Evolutionary conservation across 2,797 vertebrate species (phyloP).

Genomic region (Erethizon dorsatum): DNA sequence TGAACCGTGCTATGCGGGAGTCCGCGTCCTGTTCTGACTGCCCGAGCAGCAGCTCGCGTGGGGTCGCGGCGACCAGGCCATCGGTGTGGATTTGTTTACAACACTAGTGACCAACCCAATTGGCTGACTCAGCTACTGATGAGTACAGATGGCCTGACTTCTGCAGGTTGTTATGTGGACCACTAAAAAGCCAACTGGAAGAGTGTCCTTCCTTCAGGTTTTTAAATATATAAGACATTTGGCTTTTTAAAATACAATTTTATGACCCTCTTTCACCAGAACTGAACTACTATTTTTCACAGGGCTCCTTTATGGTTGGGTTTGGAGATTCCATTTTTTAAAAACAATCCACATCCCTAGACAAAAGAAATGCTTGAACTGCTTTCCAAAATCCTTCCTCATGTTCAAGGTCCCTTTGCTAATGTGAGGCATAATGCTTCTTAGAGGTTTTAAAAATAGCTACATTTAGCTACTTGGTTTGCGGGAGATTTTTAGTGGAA

Average conservation of each 20-base stretch:
- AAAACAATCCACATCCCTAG: neutral
- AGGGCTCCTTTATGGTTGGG: neutral
- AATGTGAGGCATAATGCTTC: neutral
- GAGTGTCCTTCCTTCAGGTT: conserved; percentile 1
- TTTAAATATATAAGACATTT: conserved; percentile 26
- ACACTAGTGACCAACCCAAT: neutral
- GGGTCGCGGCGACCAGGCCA: conserved; percentile 52
- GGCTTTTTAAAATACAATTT: neutral
- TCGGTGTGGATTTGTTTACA: conserved; percentile 42
- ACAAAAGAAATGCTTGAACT: conserved; percentile 45
- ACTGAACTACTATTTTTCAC: neutral
- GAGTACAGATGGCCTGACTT: conserved; percentile 4
- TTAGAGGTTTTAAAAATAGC: conserved; percentile 30
- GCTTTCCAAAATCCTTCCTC: conserved; percentile 19
- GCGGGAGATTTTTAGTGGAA: conserved; percentile 2
- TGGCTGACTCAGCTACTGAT: neutral
- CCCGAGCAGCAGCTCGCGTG: neutral
- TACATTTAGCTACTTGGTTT: conserved; percentile 39
- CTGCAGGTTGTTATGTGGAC: conserved; percentile 17
- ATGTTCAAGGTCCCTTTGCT: neutral
- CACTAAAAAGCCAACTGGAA: neutral
- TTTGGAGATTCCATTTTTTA: conserved; percentile 46
- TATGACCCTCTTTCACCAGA: conserved; percentile 30
- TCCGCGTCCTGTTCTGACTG: conserved; percentile 52
- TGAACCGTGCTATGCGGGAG: conserved; percentile 46